Evolutionary conservation across 2,888 invertebrate species (phyloP), one percentile per base, ranked within the genome.

Genomic region (Conomelus anceps): DNA sequence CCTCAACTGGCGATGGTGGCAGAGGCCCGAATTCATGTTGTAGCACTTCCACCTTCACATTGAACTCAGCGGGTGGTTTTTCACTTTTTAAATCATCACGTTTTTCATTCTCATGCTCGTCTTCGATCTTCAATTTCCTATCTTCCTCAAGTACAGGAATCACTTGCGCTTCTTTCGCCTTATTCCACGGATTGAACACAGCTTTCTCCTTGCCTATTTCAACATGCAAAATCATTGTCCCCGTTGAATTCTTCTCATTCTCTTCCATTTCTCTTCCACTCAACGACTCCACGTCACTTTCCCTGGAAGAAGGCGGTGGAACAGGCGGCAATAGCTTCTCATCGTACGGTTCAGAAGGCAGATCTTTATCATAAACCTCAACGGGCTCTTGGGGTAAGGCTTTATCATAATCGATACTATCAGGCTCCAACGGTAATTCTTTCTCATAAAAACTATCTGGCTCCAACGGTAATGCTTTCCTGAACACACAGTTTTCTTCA

Each of bases 1-100:
- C 97, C 93, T 96, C 96, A 13, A 96, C 96, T 0, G 97, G 97
- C 0, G 97, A 97, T 0, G 97, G 97, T 11, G 97, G 97, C 90
- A 97, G 93, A 63, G 97, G 97, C 22, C 97, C 97, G 92, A 97
- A 96, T 93, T 92, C 92, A 92, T 95, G 95, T 91, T 95, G 95
- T 23, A 96, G 94, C 91, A 96, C 95, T 92, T 96, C 96, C 29
- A 96, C 96, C 91, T 91, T 93, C 3, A 94, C 94, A 92, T 93
- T 93, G 91, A 94, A 94, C 22, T 94, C 93, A 41, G 91, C 91
- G 0, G 91, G 91, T n/a, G 91, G 91, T 88, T 91, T 91, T 63
- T 91, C 91, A 88, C 86, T 29, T 23, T 90, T 89, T 84, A 89
- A 63, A 22, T 89, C 90, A 63, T 63, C 63, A 1, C n/a, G 63